phyloP scores from a whole-genome alignment of 2,113 vertebrate species.

The Actenoides lindsayi region DNA sequence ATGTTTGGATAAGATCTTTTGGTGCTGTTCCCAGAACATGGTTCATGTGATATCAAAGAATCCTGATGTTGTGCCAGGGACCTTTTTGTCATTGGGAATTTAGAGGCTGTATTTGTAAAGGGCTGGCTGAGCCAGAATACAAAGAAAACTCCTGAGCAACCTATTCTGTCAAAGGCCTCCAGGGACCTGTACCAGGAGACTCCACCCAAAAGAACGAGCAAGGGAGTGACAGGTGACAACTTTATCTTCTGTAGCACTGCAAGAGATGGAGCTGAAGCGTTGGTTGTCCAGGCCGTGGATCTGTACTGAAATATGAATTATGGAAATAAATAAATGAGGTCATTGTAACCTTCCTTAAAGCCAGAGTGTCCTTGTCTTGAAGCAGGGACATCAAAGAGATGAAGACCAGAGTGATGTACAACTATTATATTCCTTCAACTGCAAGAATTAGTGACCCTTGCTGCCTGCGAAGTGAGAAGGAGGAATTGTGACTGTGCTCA shows the following conservation, averaged over 20 bases:
- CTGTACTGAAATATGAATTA: background rate
- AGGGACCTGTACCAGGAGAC: background rate
- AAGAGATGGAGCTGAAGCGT: background rate
- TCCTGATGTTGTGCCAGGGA: conserved; percentile 65
- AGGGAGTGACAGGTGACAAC: background rate
- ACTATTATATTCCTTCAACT: background rate
- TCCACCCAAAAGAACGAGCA: background rate
- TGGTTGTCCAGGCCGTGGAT: background rate
- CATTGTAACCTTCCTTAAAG: background rate
- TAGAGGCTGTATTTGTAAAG: conserved; percentile 74
- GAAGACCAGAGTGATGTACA: background rate
- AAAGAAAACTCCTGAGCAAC: conserved; percentile 52
- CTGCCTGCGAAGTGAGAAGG: background rate
- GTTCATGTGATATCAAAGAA: conserved; percentile 47
- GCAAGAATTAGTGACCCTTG: background rate
- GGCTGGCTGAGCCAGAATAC: conserved; percentile 59
- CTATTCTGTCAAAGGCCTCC: conserved; percentile 12
- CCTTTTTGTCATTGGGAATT: conserved; percentile 77
- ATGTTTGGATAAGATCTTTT: conserved; percentile 58
- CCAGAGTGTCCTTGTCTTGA: background rate
- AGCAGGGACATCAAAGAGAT: background rate
- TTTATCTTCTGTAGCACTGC: background rate
- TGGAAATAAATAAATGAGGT: background rate
- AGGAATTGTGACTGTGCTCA: background rate
- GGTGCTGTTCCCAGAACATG: conserved; percentile 52